Conservation (phyloP, 1,140 invertebrate species). For the Scaptodrosophila lebanonensis region DNA sequence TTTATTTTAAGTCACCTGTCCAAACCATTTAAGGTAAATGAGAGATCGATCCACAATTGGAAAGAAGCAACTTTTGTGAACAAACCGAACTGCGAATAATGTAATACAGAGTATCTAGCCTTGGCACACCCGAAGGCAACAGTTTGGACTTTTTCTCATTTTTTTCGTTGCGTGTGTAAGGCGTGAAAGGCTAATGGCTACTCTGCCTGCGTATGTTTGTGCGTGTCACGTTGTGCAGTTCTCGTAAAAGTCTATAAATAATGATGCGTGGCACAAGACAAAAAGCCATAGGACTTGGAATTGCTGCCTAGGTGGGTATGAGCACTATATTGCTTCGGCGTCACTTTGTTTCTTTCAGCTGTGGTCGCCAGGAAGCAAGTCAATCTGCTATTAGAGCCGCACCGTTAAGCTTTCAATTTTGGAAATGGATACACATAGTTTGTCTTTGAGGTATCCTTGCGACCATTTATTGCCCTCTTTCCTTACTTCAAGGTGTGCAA, state of each 20-base stretch:
- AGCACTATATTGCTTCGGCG: conserved; percentile 4
- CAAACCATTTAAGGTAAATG: no score
- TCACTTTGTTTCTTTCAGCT: conserved; percentile 26
- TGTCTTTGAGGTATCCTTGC: not conserved
- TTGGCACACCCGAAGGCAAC: no score
- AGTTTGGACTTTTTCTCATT: no score
- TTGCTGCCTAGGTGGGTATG: no score
- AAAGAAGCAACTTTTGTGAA: no score
- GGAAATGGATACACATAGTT: conserved; percentile 9
- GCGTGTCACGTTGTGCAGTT: not conserved
- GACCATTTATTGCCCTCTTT: no score
- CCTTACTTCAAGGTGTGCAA: no score
- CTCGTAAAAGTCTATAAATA: not conserved
- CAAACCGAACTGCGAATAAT: no score
- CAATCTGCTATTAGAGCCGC: conserved; percentile 40
- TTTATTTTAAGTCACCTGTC: no score
- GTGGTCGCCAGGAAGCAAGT: conserved; percentile 17
- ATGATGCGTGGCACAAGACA: not conserved
- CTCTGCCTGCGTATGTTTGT: not conserved
- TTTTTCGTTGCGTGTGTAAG: not conserved
- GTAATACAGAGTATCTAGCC: no score
- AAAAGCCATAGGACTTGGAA: no score
- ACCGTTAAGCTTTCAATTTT: conserved; percentile 30
- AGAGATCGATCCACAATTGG: no score
- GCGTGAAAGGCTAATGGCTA: conserved; percentile 2